Evolutionary conservation across 2,797 vertebrate genomes (phyloP), one percentile per base, ranked within the genome.

Genomic region (Dromococcyx pavoninus): DNA sequence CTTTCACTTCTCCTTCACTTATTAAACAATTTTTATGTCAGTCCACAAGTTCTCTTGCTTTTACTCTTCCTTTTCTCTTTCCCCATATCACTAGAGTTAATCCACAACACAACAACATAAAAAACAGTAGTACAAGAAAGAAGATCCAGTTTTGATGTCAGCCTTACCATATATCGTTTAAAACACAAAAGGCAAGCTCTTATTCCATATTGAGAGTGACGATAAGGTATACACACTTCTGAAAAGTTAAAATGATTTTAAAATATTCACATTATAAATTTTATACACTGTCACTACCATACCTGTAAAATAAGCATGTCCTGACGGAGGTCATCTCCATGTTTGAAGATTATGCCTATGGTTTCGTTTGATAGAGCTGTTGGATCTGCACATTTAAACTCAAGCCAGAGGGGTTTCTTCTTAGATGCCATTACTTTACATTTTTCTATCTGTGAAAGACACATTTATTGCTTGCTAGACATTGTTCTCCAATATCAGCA

Each of bases 221-320:
- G 33, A 43, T 14, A 80, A 61, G 2, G 16, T 16, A 48, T 16
- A 37, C 1, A 44, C 4, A 33, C 7, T 56, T 72, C 48, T 64
- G 25, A 43, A 69, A 93, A 83, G 35, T 14, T 65, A 91, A 92
- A n/a, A 65, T 1, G 0, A 56, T 54, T 56, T 54, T 0, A 9
- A 77, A 81, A 27, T 67, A 56, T 27, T 75, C 3, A 54, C 1
- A 0, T n/a, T 61, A 75, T 12, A 78, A 1, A 46, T 51, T 56
- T 77, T 51, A 22, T 9, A 64, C 13, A 44, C 58, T 92, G 86
- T 57, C 82, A 53, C 33, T 66, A 58, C 18, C 77, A 19, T 97
- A 99, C 99, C 99, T 99, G 99, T 93, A 99, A 98, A 97, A 99
- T 99, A 61, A 99, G 98, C 99, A 99, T 99, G 88, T 99, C 99